Conservation (phyloP, 1,140 invertebrate genomes). For the Mactra quadrangularis region DNA sequence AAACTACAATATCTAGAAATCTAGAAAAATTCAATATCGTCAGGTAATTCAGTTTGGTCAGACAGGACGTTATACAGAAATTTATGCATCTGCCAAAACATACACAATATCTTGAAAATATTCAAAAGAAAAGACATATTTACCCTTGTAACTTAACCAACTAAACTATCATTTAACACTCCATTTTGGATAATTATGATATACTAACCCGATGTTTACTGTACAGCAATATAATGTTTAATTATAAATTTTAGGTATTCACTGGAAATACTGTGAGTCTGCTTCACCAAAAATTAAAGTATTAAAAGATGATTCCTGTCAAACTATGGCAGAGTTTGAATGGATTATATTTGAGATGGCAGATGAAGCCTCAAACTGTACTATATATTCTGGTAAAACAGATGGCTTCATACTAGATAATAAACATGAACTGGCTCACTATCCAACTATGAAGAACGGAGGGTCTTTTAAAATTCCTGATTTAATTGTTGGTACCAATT, state of each 20-base stretch:
- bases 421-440: neutral
- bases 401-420: neutral
- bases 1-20: too few relatives aligned
- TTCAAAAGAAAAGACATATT: too few relatives aligned
- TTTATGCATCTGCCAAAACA: too few relatives aligned
- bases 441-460: neutral
- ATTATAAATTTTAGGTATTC: slow-evolving; percentile 1
- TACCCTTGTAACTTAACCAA: too few relatives aligned
- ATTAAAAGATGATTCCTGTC: neutral
- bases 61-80: too few relatives aligned
- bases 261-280: neutral
- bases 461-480: slow-evolving; percentile 2
- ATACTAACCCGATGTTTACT: too few relatives aligned
- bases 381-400: neutral
- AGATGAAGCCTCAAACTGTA: slow-evolving; percentile 1
- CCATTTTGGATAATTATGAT: too few relatives aligned
- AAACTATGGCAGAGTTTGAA: slow-evolving; percentile 30
- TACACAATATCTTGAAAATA: too few relatives aligned
- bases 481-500: neutral
- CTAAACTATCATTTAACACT: too few relatives aligned
- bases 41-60: too few relatives aligned
- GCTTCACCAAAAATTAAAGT: slow-evolving; percentile 25
- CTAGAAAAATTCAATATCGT: too few relatives aligned
- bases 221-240: too few relatives aligned
- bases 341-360: slow-evolving; percentile 18